Conservation (phyloP, 2,113 vertebrate genomes). For the Climacteris rufus region DNA sequence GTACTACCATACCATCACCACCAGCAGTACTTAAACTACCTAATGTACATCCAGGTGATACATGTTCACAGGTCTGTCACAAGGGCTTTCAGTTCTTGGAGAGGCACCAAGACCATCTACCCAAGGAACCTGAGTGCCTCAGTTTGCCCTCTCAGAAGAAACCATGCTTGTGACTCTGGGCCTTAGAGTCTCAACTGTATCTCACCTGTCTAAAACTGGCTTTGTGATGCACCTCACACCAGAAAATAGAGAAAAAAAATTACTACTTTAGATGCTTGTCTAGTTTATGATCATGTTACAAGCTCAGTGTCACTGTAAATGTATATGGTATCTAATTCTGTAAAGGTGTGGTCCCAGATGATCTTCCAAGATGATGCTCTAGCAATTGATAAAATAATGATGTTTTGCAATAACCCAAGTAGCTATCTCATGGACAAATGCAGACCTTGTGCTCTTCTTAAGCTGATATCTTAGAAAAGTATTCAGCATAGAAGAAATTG, state of each 20-base stretch:
- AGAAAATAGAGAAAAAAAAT: neutral
- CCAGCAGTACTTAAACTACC: neutral
- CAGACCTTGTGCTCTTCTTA: neutral
- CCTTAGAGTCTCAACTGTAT: neutral
- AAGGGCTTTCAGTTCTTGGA: neutral
- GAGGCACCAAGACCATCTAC: neutral
- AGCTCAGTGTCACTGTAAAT: neutral
- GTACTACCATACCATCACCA: neutral
- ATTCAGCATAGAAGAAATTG: neutral
- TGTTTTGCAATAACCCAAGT: neutral
- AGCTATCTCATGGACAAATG: neutral
- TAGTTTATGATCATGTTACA: neutral
- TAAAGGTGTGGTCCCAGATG: neutral
- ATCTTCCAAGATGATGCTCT: neutral
- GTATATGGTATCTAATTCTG: neutral
- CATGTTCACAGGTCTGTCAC: neutral
- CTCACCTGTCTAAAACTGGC: neutral
- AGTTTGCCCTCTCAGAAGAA: neutral
- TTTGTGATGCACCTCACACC: neutral
- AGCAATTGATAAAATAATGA: neutral
- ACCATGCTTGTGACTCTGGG: neutral
- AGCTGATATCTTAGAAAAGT: neutral
- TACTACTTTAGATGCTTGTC: neutral
- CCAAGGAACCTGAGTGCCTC: neutral
- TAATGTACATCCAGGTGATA: neutral